Evolutionary conservation across 2,113 vertebrate genomes (phyloP).

Genomic region (Gobius niger): DNA sequence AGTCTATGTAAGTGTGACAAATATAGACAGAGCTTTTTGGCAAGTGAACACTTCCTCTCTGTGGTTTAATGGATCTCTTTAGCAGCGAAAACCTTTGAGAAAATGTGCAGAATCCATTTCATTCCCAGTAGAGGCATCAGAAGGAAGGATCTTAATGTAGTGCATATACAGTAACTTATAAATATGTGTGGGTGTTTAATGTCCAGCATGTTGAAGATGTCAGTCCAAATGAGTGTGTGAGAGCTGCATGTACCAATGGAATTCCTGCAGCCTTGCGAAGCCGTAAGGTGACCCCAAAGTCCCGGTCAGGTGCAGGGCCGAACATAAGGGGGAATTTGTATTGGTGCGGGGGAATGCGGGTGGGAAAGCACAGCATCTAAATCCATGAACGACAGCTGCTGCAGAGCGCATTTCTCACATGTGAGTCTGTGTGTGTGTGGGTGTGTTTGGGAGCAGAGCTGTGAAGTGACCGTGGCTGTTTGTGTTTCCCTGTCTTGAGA

Average conservation of each 20-base stretch:
- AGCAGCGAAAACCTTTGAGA: slow-evolving; percentile 57
- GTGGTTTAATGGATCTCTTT: slow-evolving; percentile 3
- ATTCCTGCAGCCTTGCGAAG: slow-evolving; percentile 55
- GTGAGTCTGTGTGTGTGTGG: slow-evolving; percentile 47
- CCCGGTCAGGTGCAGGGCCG: slow-evolving; percentile 71
- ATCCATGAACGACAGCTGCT: slow-evolving; percentile 75
- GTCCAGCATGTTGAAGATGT: slow-evolving; percentile 25
- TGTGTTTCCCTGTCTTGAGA: slow-evolving; percentile 50
- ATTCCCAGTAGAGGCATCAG: slow-evolving; percentile 54
- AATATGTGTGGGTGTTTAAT: slow-evolving; percentile 55
- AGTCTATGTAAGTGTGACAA: slow-evolving; percentile 6
- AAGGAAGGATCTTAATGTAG: slow-evolving; percentile 43
- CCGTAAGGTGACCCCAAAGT: slow-evolving; percentile 72
- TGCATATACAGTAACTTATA: slow-evolving; percentile 30
- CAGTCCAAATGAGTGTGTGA: slow-evolving; percentile 34
- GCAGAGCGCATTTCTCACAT: slow-evolving; percentile 43
- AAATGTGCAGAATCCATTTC: slow-evolving; percentile 35
- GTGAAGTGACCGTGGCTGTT: slow-evolving; percentile 47
- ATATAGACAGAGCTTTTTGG: slow-evolving; percentile 8
- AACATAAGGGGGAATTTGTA: slow-evolving; percentile 73
- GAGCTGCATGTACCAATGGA: slow-evolving; percentile 42
- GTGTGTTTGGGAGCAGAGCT: slow-evolving; percentile 32
- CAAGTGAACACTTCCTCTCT: slow-evolving; percentile 15
- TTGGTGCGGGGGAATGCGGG: slow-evolving; percentile 57
- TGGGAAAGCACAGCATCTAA: slow-evolving; percentile 71